Evolutionary conservation across 2,113 vertebrate species (phyloP).

Genomic region (Abramis brama): DNA sequence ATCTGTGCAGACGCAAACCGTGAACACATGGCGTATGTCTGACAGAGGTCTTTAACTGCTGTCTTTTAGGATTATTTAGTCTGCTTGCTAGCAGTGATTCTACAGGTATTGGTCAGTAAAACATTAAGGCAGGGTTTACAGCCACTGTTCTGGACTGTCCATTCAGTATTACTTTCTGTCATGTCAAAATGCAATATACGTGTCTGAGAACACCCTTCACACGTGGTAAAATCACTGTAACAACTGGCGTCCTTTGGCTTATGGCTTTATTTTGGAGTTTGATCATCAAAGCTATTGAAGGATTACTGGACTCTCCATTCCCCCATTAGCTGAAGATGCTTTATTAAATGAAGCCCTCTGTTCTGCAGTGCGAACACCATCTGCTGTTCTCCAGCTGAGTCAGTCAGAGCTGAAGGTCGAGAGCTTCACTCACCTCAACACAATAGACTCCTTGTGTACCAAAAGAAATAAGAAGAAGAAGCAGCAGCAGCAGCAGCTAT

Average conservation of each 20-base stretch:
- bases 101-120: not conserved
- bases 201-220: not conserved
- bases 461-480: not conserved
- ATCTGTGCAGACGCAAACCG: not conserved
- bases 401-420: not conserved
- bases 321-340: conserved; percentile 18
- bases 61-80: not conserved
- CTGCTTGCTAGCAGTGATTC: not conserved
- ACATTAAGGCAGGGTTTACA: not conserved
- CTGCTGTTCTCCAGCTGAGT: not conserved
- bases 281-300: not conserved
- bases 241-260: not conserved
- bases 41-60: not conserved
- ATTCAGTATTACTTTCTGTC: no score
- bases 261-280: not conserved
- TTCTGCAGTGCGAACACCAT: not conserved
- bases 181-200: not conserved
- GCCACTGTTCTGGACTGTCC: no score
- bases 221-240: not conserved
- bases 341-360: not conserved
- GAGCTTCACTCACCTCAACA: not conserved
- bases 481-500: not conserved
- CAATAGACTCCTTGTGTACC: not conserved
- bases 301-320: not conserved
- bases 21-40: not conserved